phyloP scores from a whole-genome alignment of 1,140 invertebrate genomes.

The Drosophila orena region DNA sequence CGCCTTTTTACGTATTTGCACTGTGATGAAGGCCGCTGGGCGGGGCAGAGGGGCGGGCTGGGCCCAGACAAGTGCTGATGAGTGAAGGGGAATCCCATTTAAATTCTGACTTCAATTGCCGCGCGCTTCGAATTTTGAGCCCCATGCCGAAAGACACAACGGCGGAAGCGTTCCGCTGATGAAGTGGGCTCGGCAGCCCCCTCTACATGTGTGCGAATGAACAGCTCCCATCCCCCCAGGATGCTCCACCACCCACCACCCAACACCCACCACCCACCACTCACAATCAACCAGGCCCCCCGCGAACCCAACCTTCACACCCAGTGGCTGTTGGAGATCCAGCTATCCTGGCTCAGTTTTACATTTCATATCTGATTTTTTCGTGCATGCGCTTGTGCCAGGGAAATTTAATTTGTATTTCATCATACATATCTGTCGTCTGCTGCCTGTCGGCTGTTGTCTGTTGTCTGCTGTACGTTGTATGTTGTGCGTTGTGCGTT shows the following conservation, averaged over 20 bases:
- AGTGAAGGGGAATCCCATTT: constrained; percentile 47
- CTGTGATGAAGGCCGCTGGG: constrained; percentile 17
- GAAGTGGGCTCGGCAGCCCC: constrained; percentile 12
- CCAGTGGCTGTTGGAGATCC: background rate
- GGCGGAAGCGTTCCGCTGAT: constrained; percentile 22
- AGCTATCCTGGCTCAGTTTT: constrained; percentile 52
- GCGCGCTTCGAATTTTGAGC: constrained; percentile 48
- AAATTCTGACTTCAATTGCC: constrained; percentile 70
- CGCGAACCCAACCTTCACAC: background rate
- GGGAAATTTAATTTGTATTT: constrained; percentile 83
- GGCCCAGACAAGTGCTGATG: constrained; percentile 44
- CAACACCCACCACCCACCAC: background rate
- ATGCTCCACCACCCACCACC: background rate
- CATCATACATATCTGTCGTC: constrained; percentile 71
- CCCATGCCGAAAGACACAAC: constrained; percentile 4
- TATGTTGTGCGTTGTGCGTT: no score
- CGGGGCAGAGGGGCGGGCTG: no score
- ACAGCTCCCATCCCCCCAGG: background rate
- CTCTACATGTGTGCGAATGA: background rate
- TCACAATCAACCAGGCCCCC: no score
- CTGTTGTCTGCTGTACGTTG: constrained; percentile 3
- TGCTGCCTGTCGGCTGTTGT: constrained; percentile 29
- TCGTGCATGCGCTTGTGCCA: constrained; percentile 40
- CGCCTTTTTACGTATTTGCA: constrained; percentile 80
- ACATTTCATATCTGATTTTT: constrained; percentile 82